Percentiles rank a stretch among this genome's conserved stretches.
These are phyloP conservation scores for Urophycis tenuis DNA, from an alignment of 2,797 vertebrate genomes.

Conservation along the genomic window DNA sequence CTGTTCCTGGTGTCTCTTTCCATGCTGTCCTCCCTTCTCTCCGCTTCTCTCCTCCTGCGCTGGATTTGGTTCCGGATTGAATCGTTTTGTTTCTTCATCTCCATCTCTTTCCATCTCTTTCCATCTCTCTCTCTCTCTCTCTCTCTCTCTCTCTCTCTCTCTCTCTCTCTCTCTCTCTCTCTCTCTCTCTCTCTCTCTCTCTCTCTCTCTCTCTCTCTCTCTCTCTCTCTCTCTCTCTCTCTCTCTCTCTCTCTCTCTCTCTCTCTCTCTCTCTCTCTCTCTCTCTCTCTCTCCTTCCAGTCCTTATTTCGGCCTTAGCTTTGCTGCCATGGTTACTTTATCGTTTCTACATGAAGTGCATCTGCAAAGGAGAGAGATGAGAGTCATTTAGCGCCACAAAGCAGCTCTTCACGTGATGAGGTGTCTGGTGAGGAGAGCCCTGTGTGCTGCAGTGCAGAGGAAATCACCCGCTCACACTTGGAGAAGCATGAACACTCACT, in stretches of 20 bases:
- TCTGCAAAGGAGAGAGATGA: constrained; percentile 59
- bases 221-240: constrained; percentile 4
- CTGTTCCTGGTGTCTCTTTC: constrained; percentile 6
- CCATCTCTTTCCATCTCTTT: constrained; percentile 22
- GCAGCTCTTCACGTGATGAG: constrained; percentile 55
- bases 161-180: constrained; percentile 14
- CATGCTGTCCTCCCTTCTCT: constrained; percentile 38
- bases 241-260: constrained; percentile 15
- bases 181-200: constrained; percentile 16
- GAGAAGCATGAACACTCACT: constrained; percentile 14
- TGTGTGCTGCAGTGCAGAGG: background rate
- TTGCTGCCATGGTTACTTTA: constrained; percentile 65
- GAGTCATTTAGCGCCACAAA: constrained; percentile 59
- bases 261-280: constrained; percentile 4
- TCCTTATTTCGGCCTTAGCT: constrained; percentile 50
- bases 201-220: constrained; percentile 18
- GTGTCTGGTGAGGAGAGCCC: background rate
- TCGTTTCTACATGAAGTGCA: constrained; percentile 79
- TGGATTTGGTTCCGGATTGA: constrained; percentile 59
- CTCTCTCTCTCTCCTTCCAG: constrained; percentile 26
- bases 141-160: constrained; percentile 25
- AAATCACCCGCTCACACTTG: background rate
- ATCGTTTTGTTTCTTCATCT: constrained; percentile 48
- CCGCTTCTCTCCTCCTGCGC: constrained; percentile 29
- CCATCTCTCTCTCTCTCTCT: background rate